Evolutionary conservation across 1,140 invertebrate genomes (phyloP), one percentile per base, ranked within the genome.

Genomic region (Chlorops oryzae): DNA sequence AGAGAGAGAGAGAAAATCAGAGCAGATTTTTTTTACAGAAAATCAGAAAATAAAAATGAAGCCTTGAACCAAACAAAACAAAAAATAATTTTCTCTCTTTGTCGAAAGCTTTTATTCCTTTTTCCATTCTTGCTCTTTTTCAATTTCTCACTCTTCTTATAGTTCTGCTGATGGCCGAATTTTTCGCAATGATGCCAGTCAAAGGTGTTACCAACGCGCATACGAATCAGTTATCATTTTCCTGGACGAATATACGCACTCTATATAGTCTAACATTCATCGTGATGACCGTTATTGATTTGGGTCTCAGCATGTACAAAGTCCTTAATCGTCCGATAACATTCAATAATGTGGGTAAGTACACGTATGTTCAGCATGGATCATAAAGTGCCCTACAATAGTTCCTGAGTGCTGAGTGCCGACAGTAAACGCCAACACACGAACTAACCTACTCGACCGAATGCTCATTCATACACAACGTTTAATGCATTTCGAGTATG

Each of bases 141-240:
- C 41, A 18, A 46, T 20, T 21, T 46, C 18, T 46, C 24, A 28
- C 34, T 46, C 5, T 34, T 28, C 15, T 34, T 32, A 12, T 43
- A 43, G 57, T 72, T 6, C 42, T 73, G 0, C 35, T 64, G 0
- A 53, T 68, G 10, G 71, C 69, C 2, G 57, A 73, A 40, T 61
- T 55, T 15, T 73, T 73, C 34, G 71, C 67, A 23, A 57, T 73
- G 50, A 71, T 73, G 68, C 72, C 72, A 2, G 62, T 73, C 0
- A 42, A 48, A 5, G 70, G 70, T 0, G 53, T 72, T 1, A 62
- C 62, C 0, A 35, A 34, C 1, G 46, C 59, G 21, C 55, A 63
- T 56, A 59, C 62, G 1, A 52, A 48, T 1, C 51, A 59, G 23
- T 50, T 73, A 6, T 62, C 52, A 40, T 73, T 66, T 32, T 59